Conservation (phyloP, 2,888 invertebrate genomes). For the Charanyca ferruginea region DNA sequence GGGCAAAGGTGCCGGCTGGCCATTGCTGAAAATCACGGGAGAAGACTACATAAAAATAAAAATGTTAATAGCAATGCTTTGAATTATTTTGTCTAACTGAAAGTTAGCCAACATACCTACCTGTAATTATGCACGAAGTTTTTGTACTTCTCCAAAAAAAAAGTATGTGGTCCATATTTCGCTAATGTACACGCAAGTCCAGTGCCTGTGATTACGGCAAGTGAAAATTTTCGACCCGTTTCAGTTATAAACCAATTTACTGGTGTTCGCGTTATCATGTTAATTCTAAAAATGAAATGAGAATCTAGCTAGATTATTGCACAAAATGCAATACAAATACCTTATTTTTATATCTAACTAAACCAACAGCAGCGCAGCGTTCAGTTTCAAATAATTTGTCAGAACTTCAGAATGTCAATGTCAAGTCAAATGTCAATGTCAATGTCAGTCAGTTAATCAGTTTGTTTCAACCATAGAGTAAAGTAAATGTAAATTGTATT, state of each 20-base stretch:
- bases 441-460: too few relatives aligned
- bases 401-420: too few relatives aligned
- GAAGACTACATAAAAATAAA: neutral
- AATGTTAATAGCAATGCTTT: too few relatives aligned
- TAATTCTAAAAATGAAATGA: neutral
- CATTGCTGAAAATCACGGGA: slow-evolving; percentile 86
- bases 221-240: slow-evolving; percentile 88
- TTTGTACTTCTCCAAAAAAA: slow-evolving; percentile 91
- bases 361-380: too few relatives aligned
- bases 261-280: slow-evolving; percentile 78
- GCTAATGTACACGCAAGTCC: slow-evolving; percentile 87
- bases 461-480: too few relatives aligned
- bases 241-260: slow-evolving; percentile 90
- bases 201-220: slow-evolving; percentile 83
- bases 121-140: slow-evolving; percentile 92
- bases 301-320: too few relatives aligned
- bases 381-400: too few relatives aligned
- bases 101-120: slow-evolving; percentile 68
- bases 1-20: slow-evolving; percentile 90
- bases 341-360: too few relatives aligned
- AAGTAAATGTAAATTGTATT: too few relatives aligned
- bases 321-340: too few relatives aligned
- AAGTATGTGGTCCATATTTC: slow-evolving; percentile 92
- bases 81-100: neutral
- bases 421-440: too few relatives aligned